These are phyloP conservation scores for Erythrocebus patas DNA, from an alignment of 2,113 vertebrate genomes.

Conservation along the genomic window DNA sequence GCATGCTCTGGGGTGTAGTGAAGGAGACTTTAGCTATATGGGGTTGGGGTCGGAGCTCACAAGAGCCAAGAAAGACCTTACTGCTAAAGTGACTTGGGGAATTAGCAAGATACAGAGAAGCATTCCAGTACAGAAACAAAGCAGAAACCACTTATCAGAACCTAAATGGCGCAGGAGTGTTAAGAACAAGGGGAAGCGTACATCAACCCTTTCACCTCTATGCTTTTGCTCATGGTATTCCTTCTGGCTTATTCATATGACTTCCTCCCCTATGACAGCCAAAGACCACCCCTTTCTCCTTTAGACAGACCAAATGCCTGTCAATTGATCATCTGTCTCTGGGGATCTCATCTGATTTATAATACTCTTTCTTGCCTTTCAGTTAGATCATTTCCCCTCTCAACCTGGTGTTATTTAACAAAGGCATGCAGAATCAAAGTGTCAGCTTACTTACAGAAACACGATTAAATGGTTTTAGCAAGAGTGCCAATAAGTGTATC, in stretches of 20 bases:
- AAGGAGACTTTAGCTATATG: neutral
- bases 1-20: neutral
- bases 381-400: neutral
- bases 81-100: neutral
- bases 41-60: neutral
- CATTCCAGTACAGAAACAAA: neutral
- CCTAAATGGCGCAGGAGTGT: neutral
- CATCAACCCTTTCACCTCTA: neutral
- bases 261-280: neutral
- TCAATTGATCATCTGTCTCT: neutral
- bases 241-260: neutral
- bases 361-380: neutral
- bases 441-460: neutral
- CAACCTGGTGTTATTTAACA: neutral
- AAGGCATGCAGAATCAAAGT: neutral
- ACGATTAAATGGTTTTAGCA: neutral
- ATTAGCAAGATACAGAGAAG: neutral
- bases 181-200: neutral
- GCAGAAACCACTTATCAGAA: neutral
- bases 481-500: neutral
- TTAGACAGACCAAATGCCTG: neutral
- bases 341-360: neutral
- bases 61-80: neutral
- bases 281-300: neutral
- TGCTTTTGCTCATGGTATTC: neutral